Conservation (phyloP, 2,797 vertebrate genomes). For the Echeneis naucrates region DNA sequence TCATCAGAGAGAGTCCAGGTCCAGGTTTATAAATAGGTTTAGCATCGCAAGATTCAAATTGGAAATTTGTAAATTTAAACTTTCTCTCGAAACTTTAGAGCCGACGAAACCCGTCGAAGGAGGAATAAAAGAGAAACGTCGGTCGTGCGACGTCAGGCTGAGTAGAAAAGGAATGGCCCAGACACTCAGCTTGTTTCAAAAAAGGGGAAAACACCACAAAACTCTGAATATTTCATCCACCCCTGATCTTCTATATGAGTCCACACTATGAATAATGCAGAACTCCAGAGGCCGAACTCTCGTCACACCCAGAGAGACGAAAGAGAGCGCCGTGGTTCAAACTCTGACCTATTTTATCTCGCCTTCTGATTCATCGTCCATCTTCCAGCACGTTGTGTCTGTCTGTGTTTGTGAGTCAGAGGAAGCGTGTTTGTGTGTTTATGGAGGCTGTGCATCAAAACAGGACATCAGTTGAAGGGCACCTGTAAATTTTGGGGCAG, state of each 20-base stretch:
- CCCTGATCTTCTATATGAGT: constrained; percentile 61
- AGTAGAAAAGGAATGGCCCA: constrained; percentile 35
- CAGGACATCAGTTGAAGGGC: not conserved
- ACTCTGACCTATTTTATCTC: constrained; percentile 47
- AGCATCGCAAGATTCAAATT: no score
- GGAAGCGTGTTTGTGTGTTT: no score
- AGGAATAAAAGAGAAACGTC: not conserved
- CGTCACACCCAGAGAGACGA: constrained; percentile 27
- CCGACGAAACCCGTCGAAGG: not conserved
- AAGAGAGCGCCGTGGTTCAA: constrained; percentile 2
- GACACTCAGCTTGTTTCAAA: constrained; percentile 48
- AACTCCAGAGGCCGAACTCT: constrained; percentile 43
- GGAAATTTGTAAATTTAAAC: no score
- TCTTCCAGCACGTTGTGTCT: no score
- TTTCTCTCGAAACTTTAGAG: no score
- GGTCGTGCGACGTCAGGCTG: constrained; percentile 11
- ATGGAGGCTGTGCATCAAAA: no score
- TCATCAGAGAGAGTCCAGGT: no score
- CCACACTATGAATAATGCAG: constrained; percentile 74
- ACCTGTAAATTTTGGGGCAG: constrained; percentile 86
- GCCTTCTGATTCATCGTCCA: constrained; percentile 10
- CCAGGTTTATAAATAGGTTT: no score
- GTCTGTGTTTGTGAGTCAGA: no score
- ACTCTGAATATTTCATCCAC: constrained; percentile 79
- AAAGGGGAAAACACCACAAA: constrained; percentile 52